Conservation (phyloP, 2,888 invertebrate species). For the Rotaria macrura region DNA sequence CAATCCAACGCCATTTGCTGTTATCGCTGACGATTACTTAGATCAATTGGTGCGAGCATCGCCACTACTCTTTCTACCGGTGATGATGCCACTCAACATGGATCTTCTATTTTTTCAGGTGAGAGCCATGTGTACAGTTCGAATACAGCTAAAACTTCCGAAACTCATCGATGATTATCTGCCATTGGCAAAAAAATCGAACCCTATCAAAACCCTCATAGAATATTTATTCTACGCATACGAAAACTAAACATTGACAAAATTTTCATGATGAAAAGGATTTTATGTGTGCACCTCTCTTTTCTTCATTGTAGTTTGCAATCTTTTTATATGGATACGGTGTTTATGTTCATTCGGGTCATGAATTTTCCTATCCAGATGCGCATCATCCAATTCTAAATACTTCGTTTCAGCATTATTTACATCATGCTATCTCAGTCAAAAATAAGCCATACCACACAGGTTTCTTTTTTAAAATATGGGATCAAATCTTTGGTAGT, state of each 20-base stretch:
- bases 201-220: too few species aligned
- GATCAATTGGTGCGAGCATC: constrained; percentile 1
- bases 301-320: background rate
- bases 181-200: too few species aligned
- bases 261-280: too few species aligned
- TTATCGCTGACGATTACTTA: background rate
- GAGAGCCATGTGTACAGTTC: background rate
- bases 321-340: constrained; percentile 1
- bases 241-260: background rate
- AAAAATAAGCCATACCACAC: background rate
- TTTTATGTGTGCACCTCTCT: too few species aligned
- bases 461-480: constrained; percentile 13
- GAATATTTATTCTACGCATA: too few species aligned
- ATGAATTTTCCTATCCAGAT: background rate
- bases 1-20: constrained; percentile 1
- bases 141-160: too few species aligned
- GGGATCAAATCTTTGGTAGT: constrained; percentile 4
- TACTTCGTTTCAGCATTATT: constrained; percentile 6
- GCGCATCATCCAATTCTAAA: background rate
- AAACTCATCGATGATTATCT: too few species aligned
- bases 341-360: background rate
- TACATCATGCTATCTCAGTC: background rate
- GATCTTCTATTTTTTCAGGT: background rate
- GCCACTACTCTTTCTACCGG: background rate
- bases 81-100: background rate